Evolutionary conservation across 2,797 vertebrate species (phyloP), one percentile per base, ranked within the genome.

Genomic region (Phaenicophaeus curvirostris): DNA sequence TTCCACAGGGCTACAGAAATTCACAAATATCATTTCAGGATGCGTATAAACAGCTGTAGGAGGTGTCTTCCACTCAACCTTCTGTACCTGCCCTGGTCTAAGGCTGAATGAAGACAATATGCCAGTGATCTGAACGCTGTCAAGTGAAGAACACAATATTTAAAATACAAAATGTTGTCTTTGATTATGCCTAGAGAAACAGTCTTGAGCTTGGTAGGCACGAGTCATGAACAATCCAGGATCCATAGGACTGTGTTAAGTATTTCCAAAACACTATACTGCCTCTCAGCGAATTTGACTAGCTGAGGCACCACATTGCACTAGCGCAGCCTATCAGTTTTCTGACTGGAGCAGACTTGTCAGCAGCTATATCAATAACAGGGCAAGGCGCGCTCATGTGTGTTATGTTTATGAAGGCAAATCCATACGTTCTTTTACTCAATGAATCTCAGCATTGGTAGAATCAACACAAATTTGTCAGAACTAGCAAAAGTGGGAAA

Each of bases 1-100:
- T 75, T 91, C 66, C 77, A 15, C 31, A 25, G n/a, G 30, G 15
- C 71, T 93, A 28, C 80, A 93, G 86, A 90, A 94, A 73, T 85
- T 88, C 65, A 24, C 76, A 54, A 6, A 0, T 41, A 91, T 84
- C 39, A 15, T 87, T 92, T 62, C 55, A 84, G 33, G 89, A 66
- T 75, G 27, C 51, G 53, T 21, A 44, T 37, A 57, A 37, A 41
- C 50, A 73, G 44, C 62, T 85, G 23, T 19, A 94, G 63, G 66
- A 87, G 53, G 66, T 89, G 69, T 37, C 44, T 81, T 87, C 58
- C 53, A 79, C 67, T 71, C 41, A 50, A 4, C 46, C 81, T 69
- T 58, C 35, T 35, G 6, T 73, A 14, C 53, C 46, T 81, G 35
- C 35, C 37, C 23, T 41, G 27, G 53, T 24, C 62, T 72, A 66